Percentiles rank a stretch among this genome's conserved stretches.
Conservation (phyloP, 2,113 vertebrate species). For the Silurus glanis region DNA sequence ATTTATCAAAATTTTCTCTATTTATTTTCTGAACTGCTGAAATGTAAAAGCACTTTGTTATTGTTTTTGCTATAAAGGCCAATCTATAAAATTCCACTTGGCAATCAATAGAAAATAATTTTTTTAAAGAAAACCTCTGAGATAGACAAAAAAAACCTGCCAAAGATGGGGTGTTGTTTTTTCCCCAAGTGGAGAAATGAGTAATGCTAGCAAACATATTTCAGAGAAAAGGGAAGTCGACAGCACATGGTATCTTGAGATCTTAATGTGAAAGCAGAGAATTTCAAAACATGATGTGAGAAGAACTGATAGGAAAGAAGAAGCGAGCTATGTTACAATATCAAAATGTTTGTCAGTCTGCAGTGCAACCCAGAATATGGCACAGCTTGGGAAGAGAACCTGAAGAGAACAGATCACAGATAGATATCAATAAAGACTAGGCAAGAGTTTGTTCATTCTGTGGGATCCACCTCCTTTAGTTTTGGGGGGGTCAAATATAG, state of each 20-base stretch:
- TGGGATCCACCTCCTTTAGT: neutral
- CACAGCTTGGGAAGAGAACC: constrained; percentile 15
- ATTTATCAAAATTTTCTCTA: neutral
- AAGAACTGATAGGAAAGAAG: constrained; percentile 13
- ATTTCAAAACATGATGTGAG: constrained; percentile 17
- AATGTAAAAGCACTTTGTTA: neutral
- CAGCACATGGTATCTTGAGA: constrained; percentile 1
- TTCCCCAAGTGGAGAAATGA: neutral
- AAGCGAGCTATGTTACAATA: constrained; percentile 23
- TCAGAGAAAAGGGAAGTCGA: neutral
- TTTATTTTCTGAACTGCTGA: neutral
- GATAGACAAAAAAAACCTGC: neutral
- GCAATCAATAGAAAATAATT: neutral
- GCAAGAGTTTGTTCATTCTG: neutral
- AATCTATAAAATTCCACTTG: neutral
- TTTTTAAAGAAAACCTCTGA: neutral
- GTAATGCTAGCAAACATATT: neutral
- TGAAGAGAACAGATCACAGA: neutral
- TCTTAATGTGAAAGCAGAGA: constrained; percentile 2
- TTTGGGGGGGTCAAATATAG: neutral
- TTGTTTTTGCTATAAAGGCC: neutral
- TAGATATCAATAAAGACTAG: neutral
- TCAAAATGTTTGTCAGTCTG: constrained; percentile 11
- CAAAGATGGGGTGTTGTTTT: neutral
- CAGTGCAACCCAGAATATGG: neutral